Evolutionary conservation across 2,888 invertebrate species (phyloP).

Genomic region (Xylophagus ater): DNA sequence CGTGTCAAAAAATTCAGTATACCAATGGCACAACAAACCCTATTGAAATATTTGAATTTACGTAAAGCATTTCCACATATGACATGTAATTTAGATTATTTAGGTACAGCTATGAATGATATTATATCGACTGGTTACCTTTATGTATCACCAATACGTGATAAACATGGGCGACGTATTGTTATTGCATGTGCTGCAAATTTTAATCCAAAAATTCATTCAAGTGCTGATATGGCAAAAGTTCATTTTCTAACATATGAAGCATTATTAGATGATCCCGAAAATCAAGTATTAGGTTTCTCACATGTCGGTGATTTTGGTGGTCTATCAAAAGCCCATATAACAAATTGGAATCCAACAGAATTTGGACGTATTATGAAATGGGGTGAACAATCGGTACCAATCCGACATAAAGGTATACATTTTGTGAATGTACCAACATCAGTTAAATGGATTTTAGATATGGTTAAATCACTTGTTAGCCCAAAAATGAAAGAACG

Average conservation of each 20-base stretch:
- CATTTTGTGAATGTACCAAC: slow-evolving; percentile 59
- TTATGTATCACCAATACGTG: slow-evolving; percentile 61
- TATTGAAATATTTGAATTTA: slow-evolving; percentile 66
- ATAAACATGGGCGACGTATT: slow-evolving; percentile 60
- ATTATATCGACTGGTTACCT: slow-evolving; percentile 62
- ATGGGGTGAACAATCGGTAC: slow-evolving; percentile 73
- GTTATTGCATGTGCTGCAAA: slow-evolving; percentile 52
- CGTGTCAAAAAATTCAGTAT: slow-evolving; percentile 69
- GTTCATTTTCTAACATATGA: slow-evolving; percentile 63
- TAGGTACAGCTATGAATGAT: slow-evolving; percentile 48
- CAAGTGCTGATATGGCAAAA: slow-evolving; percentile 57
- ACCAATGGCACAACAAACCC: slow-evolving; percentile 63
- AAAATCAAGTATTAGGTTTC: slow-evolving; percentile 64
- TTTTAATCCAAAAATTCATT: slow-evolving; percentile 55
- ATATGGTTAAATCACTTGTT: slow-evolving; percentile 56
- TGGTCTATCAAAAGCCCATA: slow-evolving; percentile 50
- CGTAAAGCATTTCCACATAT: slow-evolving; percentile 56
- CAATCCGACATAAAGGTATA: slow-evolving; percentile 68
- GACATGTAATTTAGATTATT: slow-evolving; percentile 53
- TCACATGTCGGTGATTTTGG: slow-evolving; percentile 59
- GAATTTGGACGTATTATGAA: slow-evolving; percentile 59
- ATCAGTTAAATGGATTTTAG: slow-evolving; percentile 63
- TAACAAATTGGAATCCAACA: slow-evolving; percentile 61
- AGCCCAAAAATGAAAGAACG: slow-evolving; percentile 62
- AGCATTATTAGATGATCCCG: slow-evolving; percentile 60